These are phyloP conservation scores for Cervus canadensis DNA, from an alignment of 2,113 vertebrate genomes.

Conservation along the genomic window DNA sequence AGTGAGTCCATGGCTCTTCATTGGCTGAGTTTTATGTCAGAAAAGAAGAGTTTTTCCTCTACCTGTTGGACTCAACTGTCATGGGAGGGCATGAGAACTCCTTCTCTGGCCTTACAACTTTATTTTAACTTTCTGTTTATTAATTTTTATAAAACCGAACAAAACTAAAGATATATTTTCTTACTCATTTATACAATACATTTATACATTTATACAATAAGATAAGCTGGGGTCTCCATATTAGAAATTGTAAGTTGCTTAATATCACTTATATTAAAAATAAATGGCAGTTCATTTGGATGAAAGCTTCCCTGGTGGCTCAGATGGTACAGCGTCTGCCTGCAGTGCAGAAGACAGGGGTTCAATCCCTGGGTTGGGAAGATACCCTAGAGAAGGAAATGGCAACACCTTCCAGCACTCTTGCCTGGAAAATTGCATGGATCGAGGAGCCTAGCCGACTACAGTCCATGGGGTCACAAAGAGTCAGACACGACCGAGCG, in stretches of 20 bases:
- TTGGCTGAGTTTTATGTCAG: not conserved
- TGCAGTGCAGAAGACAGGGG: not conserved
- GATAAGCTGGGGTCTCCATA: not conserved
- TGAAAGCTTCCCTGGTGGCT: not conserved
- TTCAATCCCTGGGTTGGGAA: not conserved
- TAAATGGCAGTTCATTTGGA: not conserved
- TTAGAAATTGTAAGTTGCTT: not conserved
- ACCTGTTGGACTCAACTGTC: not conserved
- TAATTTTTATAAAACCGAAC: not conserved
- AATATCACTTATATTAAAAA: not conserved
- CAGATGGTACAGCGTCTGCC: not conserved
- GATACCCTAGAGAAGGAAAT: not conserved
- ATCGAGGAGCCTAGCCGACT: not conserved
- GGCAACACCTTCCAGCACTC: not conserved
- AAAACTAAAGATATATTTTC: not conserved
- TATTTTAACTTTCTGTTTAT: not conserved
- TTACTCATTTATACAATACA: not conserved
- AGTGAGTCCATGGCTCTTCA: not conserved
- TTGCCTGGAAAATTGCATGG: not conserved
- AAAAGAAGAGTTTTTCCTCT: not conserved
- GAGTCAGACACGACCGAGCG: accelerated
- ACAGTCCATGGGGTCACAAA: not conserved
- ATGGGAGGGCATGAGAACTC: not conserved
- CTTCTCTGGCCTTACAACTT: not conserved
- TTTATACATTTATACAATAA: not conserved